Evolutionary conservation across 2,797 vertebrate species (phyloP).

Genomic region (Pelodytes ibericus): DNA sequence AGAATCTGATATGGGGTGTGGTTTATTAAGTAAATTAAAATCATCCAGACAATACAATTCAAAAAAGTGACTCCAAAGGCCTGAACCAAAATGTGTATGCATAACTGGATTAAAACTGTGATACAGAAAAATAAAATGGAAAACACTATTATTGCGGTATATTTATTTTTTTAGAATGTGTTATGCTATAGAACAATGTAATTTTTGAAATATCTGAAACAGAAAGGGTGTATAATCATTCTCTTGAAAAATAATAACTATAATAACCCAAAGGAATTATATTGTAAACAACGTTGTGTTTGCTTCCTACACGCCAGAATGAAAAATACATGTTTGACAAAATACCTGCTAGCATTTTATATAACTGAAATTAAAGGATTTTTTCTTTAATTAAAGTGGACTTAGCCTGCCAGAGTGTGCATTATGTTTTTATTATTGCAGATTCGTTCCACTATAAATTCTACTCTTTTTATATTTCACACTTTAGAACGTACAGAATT

Average conservation of each 20-base stretch:
- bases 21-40: too few relatives aligned
- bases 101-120: too few relatives aligned
- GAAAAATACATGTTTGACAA: constrained; percentile 48
- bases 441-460: constrained; percentile 44
- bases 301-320: constrained; percentile 17
- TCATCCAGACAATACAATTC: too few relatives aligned
- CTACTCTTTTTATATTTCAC: constrained; percentile 26
- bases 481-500: too few relatives aligned
- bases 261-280: constrained; percentile 30
- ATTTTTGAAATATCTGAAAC: background rate
- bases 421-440: constrained; percentile 53
- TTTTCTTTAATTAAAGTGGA: constrained; percentile 54
- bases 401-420: constrained; percentile 42
- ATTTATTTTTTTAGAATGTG: background rate
- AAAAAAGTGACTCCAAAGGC: too few relatives aligned
- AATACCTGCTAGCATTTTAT: constrained; percentile 44
- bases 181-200: background rate
- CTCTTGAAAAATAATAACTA: constrained; percentile 22
- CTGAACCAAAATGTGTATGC: too few relatives aligned
- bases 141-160: background rate
- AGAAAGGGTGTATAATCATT: background rate
- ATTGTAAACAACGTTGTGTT: constrained; percentile 35
- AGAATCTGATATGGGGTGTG: too few relatives aligned
- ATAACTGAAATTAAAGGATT: constrained; percentile 35
- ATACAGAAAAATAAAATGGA: too few relatives aligned